A percentile compares a stretch with the other conserved stretches of the same genome.
phyloP scores from a whole-genome alignment of 1,140 invertebrate genomes.

The Eumaeus atala region DNA sequence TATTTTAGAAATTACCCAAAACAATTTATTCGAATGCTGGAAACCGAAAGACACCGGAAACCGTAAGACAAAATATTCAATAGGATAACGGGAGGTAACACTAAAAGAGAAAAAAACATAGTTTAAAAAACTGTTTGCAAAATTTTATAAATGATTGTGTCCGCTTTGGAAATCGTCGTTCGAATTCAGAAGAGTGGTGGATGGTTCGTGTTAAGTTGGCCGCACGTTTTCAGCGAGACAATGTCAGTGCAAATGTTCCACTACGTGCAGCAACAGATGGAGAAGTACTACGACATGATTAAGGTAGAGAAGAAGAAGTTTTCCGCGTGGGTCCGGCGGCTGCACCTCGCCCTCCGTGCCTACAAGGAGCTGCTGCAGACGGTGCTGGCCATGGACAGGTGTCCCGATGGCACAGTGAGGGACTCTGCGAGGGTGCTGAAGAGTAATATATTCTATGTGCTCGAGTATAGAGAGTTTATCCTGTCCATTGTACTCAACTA shows the following conservation, averaged over 20 bases:
- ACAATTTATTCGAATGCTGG: too few relatives aligned
- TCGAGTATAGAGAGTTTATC: constrained; percentile 95
- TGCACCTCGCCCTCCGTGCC: constrained; percentile 84
- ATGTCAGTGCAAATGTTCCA: constrained; percentile 93
- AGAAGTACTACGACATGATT: constrained; percentile 92
- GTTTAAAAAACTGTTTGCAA: too few relatives aligned
- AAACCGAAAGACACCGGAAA: too few relatives aligned
- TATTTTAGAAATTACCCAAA: too few relatives aligned
- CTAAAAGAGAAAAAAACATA: too few relatives aligned
- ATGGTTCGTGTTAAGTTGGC: too few relatives aligned
- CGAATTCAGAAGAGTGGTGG: too few relatives aligned
- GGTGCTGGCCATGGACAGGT: constrained; percentile 86
- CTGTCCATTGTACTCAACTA: constrained; percentile 86
- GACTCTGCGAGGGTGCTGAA: constrained; percentile 90
- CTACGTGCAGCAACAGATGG: constrained; percentile 93
- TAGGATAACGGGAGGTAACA: too few relatives aligned
- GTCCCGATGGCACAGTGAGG: constrained; percentile 77
- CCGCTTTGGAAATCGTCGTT: too few relatives aligned
- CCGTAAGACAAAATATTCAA: too few relatives aligned
- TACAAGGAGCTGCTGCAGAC: constrained; percentile 84
- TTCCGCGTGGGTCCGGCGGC: constrained; percentile 85
- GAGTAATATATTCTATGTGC: constrained; percentile 93
- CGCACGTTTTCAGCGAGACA: constrained; percentile 81
- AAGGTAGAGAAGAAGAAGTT: constrained; percentile 90
- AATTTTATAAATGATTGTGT: too few relatives aligned